A percentile compares a stretch with the other conserved stretches of the same genome.
Evolutionary conservation across 2,113 vertebrate genomes (phyloP).

Genomic region (Rhombomys opimus): DNA sequence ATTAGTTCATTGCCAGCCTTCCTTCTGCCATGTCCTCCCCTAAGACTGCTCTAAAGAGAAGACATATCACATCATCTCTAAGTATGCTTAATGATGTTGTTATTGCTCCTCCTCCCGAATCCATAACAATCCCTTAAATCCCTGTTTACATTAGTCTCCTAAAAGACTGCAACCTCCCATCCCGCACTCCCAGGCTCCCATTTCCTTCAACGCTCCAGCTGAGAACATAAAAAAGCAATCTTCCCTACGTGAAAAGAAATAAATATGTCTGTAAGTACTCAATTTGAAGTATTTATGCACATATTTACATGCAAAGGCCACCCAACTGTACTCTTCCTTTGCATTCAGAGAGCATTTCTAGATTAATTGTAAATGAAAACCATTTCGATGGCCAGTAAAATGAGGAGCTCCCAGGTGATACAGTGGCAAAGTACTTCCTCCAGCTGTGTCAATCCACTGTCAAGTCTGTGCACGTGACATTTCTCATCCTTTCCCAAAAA

Average conservation of each 20-base stretch:
- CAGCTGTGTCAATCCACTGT: neutral
- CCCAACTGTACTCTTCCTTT: neutral
- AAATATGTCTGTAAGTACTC: neutral
- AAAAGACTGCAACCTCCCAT: neutral
- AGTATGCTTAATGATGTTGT: neutral
- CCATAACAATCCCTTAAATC: neutral
- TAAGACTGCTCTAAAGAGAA: neutral
- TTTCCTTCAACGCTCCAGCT: neutral
- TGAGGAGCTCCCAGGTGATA: neutral
- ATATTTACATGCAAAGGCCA: neutral
- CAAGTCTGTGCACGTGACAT: neutral
- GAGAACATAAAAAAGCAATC: neutral
- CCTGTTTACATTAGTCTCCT: neutral
- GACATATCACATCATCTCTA: neutral
- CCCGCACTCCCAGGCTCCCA: neutral
- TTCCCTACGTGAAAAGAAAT: neutral
- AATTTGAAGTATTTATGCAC: neutral
- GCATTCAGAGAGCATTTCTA: neutral
- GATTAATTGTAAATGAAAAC: neutral
- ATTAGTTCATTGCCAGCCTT: neutral
- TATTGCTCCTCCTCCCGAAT: neutral
- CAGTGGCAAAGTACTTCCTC: neutral
- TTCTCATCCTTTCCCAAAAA: neutral
- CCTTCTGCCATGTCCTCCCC: neutral
- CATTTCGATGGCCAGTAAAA: neutral